A percentile compares a stretch with the other conserved stretches of the same genome.
Evolutionary conservation across 2,888 invertebrate genomes (phyloP).

Genomic region (Melanargia galathea): DNA sequence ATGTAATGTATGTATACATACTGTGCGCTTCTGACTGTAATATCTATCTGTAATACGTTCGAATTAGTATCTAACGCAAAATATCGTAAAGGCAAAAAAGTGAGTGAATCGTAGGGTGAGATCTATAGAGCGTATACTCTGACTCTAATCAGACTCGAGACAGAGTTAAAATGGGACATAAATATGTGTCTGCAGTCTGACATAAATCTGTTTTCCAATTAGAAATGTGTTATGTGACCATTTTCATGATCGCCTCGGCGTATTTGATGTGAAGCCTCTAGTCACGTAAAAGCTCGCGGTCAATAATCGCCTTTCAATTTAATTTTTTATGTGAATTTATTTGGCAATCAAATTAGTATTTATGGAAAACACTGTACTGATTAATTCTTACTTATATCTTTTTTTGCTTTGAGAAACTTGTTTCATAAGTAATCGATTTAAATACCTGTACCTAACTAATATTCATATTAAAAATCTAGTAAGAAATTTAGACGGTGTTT

Average conservation of each 20-base stretch:
- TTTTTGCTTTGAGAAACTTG: neutral
- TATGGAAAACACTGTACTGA: neutral
- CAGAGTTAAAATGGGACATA: too few species aligned
- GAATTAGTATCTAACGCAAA: neutral
- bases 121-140: too few species aligned
- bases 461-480: slow-evolving; percentile 14
- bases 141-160: too few species aligned
- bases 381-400: neutral
- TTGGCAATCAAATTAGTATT: slow-evolving; percentile 4
- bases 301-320: neutral
- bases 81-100: too few species aligned
- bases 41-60: neutral
- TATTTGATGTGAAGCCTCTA: neutral
- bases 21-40: neutral
- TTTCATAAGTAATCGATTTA: neutral
- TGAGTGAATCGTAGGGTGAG: too few species aligned
- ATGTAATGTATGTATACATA: too few species aligned
- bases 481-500: too few species aligned
- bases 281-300: neutral
- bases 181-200: too few species aligned
- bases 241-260: too few species aligned
- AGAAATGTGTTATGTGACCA: too few species aligned
- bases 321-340: neutral
- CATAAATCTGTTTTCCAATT: too few species aligned
- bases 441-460: neutral